phyloP scores from a whole-genome alignment of 2,797 vertebrate genomes.

The Botia almorhae region DNA sequence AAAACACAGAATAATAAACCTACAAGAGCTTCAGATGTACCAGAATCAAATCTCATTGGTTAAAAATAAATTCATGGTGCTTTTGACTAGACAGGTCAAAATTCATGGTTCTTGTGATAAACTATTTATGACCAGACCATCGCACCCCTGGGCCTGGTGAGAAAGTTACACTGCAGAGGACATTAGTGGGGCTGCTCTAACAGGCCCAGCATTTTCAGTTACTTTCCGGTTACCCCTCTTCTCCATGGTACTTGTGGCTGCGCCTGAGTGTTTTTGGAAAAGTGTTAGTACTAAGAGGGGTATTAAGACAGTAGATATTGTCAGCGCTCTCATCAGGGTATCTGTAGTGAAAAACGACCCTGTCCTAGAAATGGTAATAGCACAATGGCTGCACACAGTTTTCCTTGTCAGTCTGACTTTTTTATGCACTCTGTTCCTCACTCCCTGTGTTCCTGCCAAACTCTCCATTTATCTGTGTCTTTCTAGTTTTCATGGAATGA shows the following conservation, averaged over 20 bases:
- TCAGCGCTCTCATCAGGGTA: conserved; percentile 85
- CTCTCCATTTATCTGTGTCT: conserved; percentile 40
- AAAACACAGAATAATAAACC: conserved; percentile 4
- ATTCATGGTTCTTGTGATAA: background rate
- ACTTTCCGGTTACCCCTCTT: background rate
- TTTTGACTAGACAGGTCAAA: too few relatives aligned
- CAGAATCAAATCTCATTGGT: background rate
- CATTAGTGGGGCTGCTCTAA: background rate
- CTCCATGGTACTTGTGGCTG: background rate
- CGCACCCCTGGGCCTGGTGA: background rate
- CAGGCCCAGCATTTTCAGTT: background rate
- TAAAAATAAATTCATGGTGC: background rate
- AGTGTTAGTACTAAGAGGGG: conserved; percentile 26
- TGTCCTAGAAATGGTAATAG: conserved; percentile 90
- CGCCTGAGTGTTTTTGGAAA: conserved; percentile 7
- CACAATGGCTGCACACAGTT: conserved; percentile 49
- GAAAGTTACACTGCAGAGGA: background rate
- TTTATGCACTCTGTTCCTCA: background rate
- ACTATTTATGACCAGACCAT: background rate
- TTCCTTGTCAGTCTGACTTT: conserved; percentile 36
- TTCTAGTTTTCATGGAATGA: conserved; percentile 20
- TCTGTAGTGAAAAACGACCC: conserved; percentile 91
- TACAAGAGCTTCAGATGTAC: background rate
- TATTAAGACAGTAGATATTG: conserved; percentile 35
- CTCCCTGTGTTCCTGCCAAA: conserved; percentile 27